Base-by-base conservation (phyloP, 2,797 vertebrate genomes). In the Echiichthys vipera region DNA sequence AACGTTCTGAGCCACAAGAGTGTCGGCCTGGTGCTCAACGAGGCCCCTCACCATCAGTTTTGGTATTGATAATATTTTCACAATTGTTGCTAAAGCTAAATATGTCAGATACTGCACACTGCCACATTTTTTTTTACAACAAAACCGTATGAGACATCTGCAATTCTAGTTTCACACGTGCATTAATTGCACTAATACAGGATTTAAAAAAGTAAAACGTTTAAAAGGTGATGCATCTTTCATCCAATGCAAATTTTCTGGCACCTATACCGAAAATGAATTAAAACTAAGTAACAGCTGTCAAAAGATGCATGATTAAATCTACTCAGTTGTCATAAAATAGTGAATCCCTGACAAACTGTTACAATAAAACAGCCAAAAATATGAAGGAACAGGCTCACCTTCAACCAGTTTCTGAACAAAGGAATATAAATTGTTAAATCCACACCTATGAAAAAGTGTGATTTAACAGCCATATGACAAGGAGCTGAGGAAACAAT, bases 201-300 rank as follows among this genome's bases (percentile, higher is more conserved):
- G 24, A 42, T 40, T 51, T 34, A 34, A 2, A 17, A 50, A 11
- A 30, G n/a, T n/a, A n/a, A 13, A 32, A 27, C 2, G 15, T 15
- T 27, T 8, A 49, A 42, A 53, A 69, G 61, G 15, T 10, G 13
- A 34, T 46, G 25, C 12, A 27, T 61, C 27, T 59, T 49, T 43
- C 49, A 55, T 40, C 18, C 15, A 51, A 40, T 2, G 14, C 6
- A 34, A 15, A 1, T 11, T 10, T 3, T 40, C 39, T 46, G 20
- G 61, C 43, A 56, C 36, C 18, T 46, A 24, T 32, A 27, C 37
- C 18, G 30, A 34, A 27, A 18, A 29, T 22, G 3, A 54, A 59
- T 64, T 64, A 46, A 58, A 78, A 54, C 27, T 45, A 29, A 36
- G n/a, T 1, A 49, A 46, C 56, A 64, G 65, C 37, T 65, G 66